phyloP scores from a whole-genome alignment of 2,113 vertebrate species.

The Pygoscelis adeliae region DNA sequence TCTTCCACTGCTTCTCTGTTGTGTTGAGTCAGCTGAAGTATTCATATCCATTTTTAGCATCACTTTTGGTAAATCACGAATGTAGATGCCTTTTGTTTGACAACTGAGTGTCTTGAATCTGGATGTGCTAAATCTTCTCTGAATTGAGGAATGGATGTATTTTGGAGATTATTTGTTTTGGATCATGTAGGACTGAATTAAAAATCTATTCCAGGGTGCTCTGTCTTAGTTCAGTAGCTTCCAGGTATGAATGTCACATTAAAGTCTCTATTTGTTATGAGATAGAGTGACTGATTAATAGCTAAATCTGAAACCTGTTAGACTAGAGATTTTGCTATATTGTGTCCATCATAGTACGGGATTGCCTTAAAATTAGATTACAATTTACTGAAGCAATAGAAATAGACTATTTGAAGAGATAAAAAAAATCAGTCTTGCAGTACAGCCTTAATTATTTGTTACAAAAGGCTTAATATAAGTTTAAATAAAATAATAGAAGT shows the following conservation, averaged over 20 bases:
- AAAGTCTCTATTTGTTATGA: background rate
- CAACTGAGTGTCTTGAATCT: background rate
- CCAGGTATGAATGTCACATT: background rate
- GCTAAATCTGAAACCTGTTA: background rate
- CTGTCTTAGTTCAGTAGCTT: background rate
- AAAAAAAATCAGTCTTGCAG: background rate
- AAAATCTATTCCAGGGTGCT: background rate
- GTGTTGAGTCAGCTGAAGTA: background rate
- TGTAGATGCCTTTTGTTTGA: background rate
- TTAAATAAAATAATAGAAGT: background rate
- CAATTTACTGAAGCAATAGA: background rate
- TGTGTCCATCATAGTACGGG: background rate
- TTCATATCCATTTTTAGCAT: background rate
- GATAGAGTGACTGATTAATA: background rate
- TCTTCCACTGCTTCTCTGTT: background rate
- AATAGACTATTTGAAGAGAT: background rate
- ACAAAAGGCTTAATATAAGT: background rate
- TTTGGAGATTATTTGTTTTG: background rate
- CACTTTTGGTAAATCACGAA: background rate
- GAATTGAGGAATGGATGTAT: background rate
- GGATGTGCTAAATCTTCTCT: background rate
- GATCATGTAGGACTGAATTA: background rate
- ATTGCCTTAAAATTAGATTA: background rate
- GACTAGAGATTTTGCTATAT: background rate
- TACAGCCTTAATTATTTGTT: background rate